Percentiles rank a stretch among this genome's conserved stretches.
phyloP scores from a whole-genome alignment of 1,140 invertebrate genomes.

The Ceratosolen solmsi region DNA sequence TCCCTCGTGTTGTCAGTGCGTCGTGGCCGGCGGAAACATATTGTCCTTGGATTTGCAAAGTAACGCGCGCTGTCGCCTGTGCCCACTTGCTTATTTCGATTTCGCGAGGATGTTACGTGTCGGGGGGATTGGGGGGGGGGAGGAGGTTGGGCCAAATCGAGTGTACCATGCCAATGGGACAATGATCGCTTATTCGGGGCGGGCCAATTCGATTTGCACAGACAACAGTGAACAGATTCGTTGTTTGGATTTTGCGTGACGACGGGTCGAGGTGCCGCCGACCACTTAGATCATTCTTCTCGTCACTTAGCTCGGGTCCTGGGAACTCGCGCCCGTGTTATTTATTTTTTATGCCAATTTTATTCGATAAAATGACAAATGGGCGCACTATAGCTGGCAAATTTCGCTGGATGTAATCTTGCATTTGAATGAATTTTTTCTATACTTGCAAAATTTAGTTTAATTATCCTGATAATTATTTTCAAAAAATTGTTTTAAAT shows the following conservation, averaged over 20 bases:
- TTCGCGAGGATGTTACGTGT: conserved; percentile 14
- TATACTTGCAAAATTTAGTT: no score
- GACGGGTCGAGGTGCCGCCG: not conserved
- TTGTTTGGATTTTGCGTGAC: not conserved
- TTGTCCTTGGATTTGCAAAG: conserved; percentile 70
- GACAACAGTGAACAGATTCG: not conserved
- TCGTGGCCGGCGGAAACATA: conserved; percentile 69
- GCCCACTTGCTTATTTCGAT: conserved; percentile 23
- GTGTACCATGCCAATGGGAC: conserved; percentile 35
- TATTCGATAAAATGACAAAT: no score
- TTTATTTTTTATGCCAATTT: no score
- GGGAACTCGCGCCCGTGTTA: not conserved
- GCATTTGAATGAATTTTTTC: no score
- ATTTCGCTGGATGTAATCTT: no score
- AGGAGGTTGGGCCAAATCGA: conserved; percentile 11
- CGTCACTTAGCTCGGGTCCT: not conserved
- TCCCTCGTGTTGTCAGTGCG: conserved; percentile 35
- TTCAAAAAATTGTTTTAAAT: no score
- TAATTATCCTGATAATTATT: no score
- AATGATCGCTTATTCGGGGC: conserved; percentile 47
- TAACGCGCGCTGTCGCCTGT: conserved; percentile 52
- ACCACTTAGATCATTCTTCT: not conserved
- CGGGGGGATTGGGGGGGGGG: no score
- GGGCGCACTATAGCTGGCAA: no score
- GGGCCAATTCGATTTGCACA: not conserved